Conservation (phyloP, 2,888 invertebrate species). For the Oscheius onirici region DNA sequence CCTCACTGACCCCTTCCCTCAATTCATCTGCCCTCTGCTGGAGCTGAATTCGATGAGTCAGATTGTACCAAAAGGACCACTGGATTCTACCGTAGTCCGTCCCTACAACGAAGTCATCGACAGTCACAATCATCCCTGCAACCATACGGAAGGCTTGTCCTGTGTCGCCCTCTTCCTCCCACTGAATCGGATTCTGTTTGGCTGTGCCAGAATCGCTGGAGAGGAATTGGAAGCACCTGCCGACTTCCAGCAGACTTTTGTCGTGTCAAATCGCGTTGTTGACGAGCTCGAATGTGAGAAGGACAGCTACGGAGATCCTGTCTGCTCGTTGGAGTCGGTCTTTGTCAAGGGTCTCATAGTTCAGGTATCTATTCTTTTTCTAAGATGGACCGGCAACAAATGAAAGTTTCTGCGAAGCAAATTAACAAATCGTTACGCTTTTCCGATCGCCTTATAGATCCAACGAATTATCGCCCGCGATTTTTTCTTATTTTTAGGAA, state of each 20-base stretch:
- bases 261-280: neutral
- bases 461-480: neutral
- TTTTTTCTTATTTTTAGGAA: neutral
- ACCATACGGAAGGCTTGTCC: slow-evolving; percentile 8
- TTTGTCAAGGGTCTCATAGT: slow-evolving; percentile 5
- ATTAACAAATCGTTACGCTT: neutral
- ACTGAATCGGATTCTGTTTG: slow-evolving; percentile 11
- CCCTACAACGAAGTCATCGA: neutral
- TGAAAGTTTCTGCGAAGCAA: neutral
- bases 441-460: too few relatives aligned
- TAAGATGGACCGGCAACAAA: neutral
- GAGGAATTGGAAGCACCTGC: neutral
- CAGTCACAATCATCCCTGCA: slow-evolving; percentile 14
- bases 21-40: slow-evolving; percentile 9
- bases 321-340: slow-evolving; percentile 6
- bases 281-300: slow-evolving; percentile 9
- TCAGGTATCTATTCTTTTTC: neutral
- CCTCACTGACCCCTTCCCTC: slow-evolving; percentile 9
- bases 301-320: slow-evolving; percentile 1
- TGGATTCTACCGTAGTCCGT: neutral
- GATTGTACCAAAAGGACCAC: neutral
- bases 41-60: neutral
- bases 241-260: slow-evolving; percentile 2
- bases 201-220: neutral
- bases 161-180: slow-evolving; percentile 16